Conservation (phyloP, 2,113 vertebrate genomes). For the Engystomops pustulosus region DNA sequence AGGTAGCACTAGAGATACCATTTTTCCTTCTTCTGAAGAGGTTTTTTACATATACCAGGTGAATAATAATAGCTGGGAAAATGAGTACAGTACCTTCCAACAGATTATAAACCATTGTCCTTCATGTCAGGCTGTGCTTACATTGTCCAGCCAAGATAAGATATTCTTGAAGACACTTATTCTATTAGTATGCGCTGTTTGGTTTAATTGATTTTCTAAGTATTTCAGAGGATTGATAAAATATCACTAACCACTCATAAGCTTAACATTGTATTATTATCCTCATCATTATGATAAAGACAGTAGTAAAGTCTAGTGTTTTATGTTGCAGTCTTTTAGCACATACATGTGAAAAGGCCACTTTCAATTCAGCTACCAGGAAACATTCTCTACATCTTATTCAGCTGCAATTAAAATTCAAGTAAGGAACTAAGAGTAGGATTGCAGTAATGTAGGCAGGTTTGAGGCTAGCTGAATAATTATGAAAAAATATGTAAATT, state of each 20-base stretch:
- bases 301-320: neutral
- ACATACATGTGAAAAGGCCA: slow-evolving; percentile 47
- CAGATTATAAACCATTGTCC: too few species aligned
- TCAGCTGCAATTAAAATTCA: slow-evolving; percentile 59
- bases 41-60: too few species aligned
- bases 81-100: too few species aligned
- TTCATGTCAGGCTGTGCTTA: neutral
- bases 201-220: neutral
- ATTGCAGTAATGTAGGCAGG: slow-evolving; percentile 57
- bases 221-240: neutral
- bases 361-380: slow-evolving; percentile 32
- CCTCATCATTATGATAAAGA: slow-evolving; percentile 1
- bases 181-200: neutral
- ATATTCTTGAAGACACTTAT: neutral
- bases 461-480: slow-evolving; percentile 60
- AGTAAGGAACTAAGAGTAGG: slow-evolving; percentile 39
- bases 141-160: too few species aligned
- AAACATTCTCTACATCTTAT: slow-evolving; percentile 53
- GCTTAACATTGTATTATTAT: neutral
- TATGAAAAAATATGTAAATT: slow-evolving; percentile 61
- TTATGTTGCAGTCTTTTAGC: slow-evolving; percentile 18
- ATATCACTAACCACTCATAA: neutral
- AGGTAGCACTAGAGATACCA: too few species aligned
- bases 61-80: too few species aligned
- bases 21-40: too few species aligned